Percentiles rank a stretch among this genome's conserved stretches.
These are phyloP conservation scores for Platyscapa corneri DNA, from an alignment of 1,140 invertebrate genomes.

Conservation along the genomic window DNA sequence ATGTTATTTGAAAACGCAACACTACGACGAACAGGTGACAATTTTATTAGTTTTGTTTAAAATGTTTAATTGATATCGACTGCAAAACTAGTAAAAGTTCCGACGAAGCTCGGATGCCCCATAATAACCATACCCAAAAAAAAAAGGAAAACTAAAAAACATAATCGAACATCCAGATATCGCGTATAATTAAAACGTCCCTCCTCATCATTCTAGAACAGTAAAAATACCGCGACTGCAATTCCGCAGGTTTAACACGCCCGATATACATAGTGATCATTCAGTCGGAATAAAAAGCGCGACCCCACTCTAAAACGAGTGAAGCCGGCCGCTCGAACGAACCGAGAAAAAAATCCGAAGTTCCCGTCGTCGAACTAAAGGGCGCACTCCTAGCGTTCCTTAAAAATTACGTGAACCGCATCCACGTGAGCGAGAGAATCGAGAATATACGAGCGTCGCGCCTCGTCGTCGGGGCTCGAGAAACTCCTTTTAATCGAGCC, in stretches of 20 bases:
- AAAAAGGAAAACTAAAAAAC: neutral
- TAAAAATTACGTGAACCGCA: neutral
- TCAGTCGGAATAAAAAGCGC: constrained; percentile 16
- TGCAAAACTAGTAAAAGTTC: neutral
- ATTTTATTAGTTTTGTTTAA: neutral
- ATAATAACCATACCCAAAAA: neutral
- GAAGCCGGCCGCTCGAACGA: neutral
- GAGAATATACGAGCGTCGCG: neutral
- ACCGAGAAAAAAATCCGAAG: neutral
- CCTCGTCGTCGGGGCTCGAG: neutral
- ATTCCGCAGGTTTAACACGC: neutral
- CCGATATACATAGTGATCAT: neutral
- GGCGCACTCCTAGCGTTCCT: neutral
- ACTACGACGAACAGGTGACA: neutral
- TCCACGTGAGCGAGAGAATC: constrained; percentile 7
- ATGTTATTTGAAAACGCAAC: neutral
- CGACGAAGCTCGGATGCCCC: neutral
- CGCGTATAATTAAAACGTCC: neutral
- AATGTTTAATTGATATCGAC: too few relatives aligned
- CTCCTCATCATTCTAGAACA: neutral
- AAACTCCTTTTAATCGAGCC: constrained; percentile 38
- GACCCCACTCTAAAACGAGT: constrained; percentile 21
- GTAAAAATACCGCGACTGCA: neutral
- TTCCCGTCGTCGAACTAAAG: neutral
- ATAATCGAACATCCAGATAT: neutral